Conservation (phyloP, 2,797 vertebrate genomes). For the Hypotaenidia okinawae region DNA sequence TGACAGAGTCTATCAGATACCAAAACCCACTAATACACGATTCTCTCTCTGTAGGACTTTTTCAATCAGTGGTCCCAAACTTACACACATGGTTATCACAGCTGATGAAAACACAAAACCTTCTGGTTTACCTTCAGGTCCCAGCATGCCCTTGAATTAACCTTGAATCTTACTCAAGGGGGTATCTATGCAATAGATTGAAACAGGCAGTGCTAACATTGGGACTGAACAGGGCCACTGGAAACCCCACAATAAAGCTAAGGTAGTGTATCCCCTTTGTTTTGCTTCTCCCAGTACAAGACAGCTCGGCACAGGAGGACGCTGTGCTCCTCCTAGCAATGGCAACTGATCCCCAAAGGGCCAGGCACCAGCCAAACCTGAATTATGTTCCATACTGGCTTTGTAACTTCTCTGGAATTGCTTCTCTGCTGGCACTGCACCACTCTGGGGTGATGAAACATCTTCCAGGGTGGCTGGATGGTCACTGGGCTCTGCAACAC, state of each 20-base stretch:
- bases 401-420: background rate
- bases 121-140: background rate
- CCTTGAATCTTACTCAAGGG: background rate
- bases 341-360: background rate
- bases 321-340: background rate
- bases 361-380: background rate
- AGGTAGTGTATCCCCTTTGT: background rate
- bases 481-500: background rate
- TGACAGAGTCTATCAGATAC: constrained; percentile 34
- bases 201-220: background rate
- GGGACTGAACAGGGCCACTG: background rate
- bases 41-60: background rate
- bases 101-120: background rate
- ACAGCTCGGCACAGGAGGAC: background rate
- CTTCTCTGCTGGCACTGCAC: background rate
- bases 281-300: background rate
- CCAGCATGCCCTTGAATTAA: constrained; percentile 1
- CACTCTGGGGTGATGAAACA: background rate
- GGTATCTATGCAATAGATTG: background rate
- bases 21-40: background rate
- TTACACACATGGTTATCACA: background rate
- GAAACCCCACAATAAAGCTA: background rate
- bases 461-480: background rate
- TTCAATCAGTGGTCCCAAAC: background rate
- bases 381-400: background rate